Base-by-base conservation (phyloP, 2,888 invertebrate genomes). In the Magallana nippona region DNA sequence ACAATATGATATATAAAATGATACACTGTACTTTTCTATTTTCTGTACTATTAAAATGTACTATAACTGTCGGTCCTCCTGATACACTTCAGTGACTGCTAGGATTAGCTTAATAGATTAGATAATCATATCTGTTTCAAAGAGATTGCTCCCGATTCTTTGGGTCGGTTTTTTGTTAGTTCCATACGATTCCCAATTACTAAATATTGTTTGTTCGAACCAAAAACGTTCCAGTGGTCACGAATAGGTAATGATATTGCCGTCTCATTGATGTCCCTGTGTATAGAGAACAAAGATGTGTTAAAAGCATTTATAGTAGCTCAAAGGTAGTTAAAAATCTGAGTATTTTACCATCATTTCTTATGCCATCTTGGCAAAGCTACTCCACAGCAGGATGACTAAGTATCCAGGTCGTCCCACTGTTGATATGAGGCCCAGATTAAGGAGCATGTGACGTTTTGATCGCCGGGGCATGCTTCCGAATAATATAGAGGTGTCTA, bases 301-400 rank as follows among this genome's bases (percentile, higher is more conserved):
- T 1, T 22, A 22, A 22, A 22, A 22, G 2, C 19, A 63, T 27
- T 63, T 1, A 8, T 5, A 13, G 13, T 13, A 63, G 10, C 19
- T 1, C 22, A 63, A 13, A 27, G 0, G 22, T 22, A 63, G 22
- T 5, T n/a, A 19, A 2, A 19, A 19, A 10, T 0, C 22, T 27
- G 10, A 27, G 22, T 10, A 27, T 27, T 27, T 27, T 27, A 1
- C 27, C 27, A 27, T 13, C 10, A 13, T 2, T 63, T 10, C 63
- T 63, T 63, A 63, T 22, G 22, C 22, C 22, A 63, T 27, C 22
- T 83, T 86, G 13, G 85, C 87, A 81, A 88, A 88, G 32, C 81
- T 86, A 10, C 86, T 82, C 88, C 88, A 88, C 32, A 88, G n/a
- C 19, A 82, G 71, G 84, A 87, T 87, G 0, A 84, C 11, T 80